A percentile compares a stretch with the other conserved stretches of the same genome.
phyloP scores from a whole-genome alignment of 2,888 invertebrate genomes.

The Cerastis leucographa region DNA sequence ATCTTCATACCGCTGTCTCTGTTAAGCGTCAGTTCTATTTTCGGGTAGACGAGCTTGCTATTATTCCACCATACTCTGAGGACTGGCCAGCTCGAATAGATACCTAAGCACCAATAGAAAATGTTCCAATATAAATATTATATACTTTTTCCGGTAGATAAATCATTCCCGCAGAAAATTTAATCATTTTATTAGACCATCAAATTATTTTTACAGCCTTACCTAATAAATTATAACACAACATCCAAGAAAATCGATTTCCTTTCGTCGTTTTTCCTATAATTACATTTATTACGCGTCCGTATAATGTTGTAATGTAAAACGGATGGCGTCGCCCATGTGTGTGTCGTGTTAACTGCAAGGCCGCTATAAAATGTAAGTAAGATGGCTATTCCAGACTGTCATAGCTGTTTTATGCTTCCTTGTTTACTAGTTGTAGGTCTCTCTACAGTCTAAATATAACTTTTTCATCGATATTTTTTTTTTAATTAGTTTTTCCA shows the following conservation, averaged over 20 bases:
- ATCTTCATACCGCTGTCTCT: neutral
- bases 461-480: too few species aligned
- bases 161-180: conserved; percentile 4
- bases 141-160: neutral
- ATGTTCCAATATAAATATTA: neutral
- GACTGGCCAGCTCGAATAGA: too few species aligned
- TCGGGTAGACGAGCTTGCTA: neutral
- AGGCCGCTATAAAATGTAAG: conserved; percentile 58
- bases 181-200: conserved; percentile 24
- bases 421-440: conserved; percentile 2
- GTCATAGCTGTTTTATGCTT: conserved; percentile 16
- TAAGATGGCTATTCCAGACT: conserved; percentile 33
- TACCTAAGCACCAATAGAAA: neutral
- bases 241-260: conserved; percentile 52
- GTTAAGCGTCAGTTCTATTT: too few species aligned
- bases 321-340: conserved; percentile 51
- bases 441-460: too few species aligned
- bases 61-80: neutral
- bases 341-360: conserved; percentile 44
- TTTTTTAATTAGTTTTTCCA: too few species aligned
- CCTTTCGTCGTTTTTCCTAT: conserved; percentile 43
- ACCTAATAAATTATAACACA: conserved; percentile 33
- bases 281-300: conserved; percentile 38
- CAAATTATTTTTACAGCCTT: conserved; percentile 30
- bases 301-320: conserved; percentile 41